phyloP scores from a whole-genome alignment of 1,140 invertebrate genomes.

The Cephus cinctus region DNA sequence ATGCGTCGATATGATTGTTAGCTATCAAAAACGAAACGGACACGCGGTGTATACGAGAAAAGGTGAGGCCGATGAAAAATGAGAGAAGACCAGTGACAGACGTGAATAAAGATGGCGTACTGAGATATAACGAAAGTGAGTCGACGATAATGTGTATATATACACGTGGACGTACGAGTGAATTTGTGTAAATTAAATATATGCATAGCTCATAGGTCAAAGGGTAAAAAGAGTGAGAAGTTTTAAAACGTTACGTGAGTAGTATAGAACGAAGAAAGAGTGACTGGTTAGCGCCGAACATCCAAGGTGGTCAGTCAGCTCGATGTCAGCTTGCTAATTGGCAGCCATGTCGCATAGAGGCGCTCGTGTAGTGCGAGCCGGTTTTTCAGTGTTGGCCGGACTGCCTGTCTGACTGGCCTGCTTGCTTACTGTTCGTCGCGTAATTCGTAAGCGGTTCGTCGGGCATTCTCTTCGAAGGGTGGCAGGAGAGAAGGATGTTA shows the following conservation, averaged over 20 bases:
- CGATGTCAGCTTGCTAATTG: slow-evolving; percentile 55
- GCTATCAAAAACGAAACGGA: too few species aligned
- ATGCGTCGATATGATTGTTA: too few species aligned
- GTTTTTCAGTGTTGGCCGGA: slow-evolving; percentile 40
- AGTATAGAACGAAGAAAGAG: slow-evolving; percentile 15
- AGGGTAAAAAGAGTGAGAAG: slow-evolving; percentile 24
- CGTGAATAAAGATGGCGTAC: too few species aligned
- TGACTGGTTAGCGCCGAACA: slow-evolving; percentile 31
- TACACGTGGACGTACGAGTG: slow-evolving; percentile 7
- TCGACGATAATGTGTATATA: slow-evolving; percentile 9
- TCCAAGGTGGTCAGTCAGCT: slow-evolving; percentile 52
- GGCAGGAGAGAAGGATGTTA: too few species aligned
- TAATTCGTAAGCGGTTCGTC: slow-evolving; percentile 54
- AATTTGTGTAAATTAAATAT: slow-evolving; percentile 4
- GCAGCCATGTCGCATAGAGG: slow-evolving; percentile 52
- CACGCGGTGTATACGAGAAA: too few species aligned
- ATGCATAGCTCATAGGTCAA: background rate
- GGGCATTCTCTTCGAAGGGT: slow-evolving; percentile 31
- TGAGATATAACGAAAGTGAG: too few species aligned
- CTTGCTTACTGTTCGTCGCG: slow-evolving; percentile 40
- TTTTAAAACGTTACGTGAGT: slow-evolving; percentile 30
- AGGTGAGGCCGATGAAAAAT: too few species aligned
- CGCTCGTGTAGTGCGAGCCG: slow-evolving; percentile 50
- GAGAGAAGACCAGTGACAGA: too few species aligned
- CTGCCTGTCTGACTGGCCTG: too few species aligned